phyloP scores from a whole-genome alignment of 2,888 invertebrate species.

The Augochlorella aurata region DNA sequence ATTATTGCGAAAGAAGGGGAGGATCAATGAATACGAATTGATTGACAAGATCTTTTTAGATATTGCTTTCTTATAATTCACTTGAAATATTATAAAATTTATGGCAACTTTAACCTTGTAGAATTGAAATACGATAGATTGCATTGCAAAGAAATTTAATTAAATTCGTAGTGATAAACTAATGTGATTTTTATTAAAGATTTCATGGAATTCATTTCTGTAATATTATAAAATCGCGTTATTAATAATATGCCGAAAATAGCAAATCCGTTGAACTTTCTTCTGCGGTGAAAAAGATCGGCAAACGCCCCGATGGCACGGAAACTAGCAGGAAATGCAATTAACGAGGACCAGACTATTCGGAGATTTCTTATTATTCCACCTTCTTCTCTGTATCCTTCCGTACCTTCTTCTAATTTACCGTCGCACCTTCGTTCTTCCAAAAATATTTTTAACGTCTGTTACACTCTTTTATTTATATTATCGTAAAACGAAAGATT shows the following conservation, averaged over 20 bases:
- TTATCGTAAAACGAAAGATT: not conserved
- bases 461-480: not conserved
- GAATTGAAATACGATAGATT: no score
- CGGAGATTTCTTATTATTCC: constrained; percentile 54
- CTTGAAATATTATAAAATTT: not conserved
- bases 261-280: not conserved
- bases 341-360: constrained; percentile 51
- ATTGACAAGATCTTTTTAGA: not conserved
- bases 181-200: not conserved
- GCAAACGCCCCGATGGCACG: constrained; percentile 47
- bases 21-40: not conserved
- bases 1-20: not conserved
- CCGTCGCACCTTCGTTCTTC: not conserved
- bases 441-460: not conserved
- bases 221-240: not conserved
- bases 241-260: not conserved
- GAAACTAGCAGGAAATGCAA: constrained; percentile 53
- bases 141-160: not conserved
- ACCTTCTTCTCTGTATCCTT: constrained; percentile 20
- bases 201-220: not conserved
- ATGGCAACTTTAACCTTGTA: no score
- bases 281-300: constrained; percentile 8
- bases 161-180: not conserved
- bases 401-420: not conserved
- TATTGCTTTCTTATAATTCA: not conserved